A percentile compares a stretch with the other conserved stretches of the same genome.
Conservation (phyloP, 2,888 invertebrate genomes). For the Mayetiola destructor region DNA sequence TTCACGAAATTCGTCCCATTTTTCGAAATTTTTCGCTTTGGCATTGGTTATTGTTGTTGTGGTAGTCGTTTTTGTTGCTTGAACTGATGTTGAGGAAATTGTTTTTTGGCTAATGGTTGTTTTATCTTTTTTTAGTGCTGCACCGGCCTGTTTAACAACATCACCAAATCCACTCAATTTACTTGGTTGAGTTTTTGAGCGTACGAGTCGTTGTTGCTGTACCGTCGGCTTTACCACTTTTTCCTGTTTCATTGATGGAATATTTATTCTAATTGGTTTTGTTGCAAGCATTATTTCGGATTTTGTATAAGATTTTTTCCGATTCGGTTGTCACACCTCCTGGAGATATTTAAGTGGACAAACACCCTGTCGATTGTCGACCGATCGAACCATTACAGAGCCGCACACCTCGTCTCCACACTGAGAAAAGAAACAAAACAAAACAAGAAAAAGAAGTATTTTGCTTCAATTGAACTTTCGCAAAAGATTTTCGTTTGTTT, state of each 20-base stretch:
- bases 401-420: conserved; percentile 85
- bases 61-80: not conserved
- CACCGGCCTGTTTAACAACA: conserved; percentile 2
- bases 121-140: conserved; percentile 17
- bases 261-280: not conserved
- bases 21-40: conserved; percentile 34
- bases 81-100: conserved; percentile 15
- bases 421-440: conserved; percentile 21
- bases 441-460: not conserved
- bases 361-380: conserved; percentile 81
- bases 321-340: conserved; percentile 74
- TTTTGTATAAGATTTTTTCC: conserved; percentile 23
- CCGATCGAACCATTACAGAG: conserved; percentile 85
- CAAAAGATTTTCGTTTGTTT: not conserved
- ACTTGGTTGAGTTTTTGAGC: not conserved
- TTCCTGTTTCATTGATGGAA: conserved; percentile 13
- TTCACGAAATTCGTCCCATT: conserved; percentile 35
- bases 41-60: not conserved
- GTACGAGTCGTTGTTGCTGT: not conserved
- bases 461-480: not conserved
- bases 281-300: not conserved
- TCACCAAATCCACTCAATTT: conserved; percentile 1
- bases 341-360: conserved; percentile 90
- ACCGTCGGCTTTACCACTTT: conserved; percentile 5
- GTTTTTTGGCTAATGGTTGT: conserved; percentile 15